Conservation (phyloP, 2,888 invertebrate species). For the Cepaea hortensis region DNA sequence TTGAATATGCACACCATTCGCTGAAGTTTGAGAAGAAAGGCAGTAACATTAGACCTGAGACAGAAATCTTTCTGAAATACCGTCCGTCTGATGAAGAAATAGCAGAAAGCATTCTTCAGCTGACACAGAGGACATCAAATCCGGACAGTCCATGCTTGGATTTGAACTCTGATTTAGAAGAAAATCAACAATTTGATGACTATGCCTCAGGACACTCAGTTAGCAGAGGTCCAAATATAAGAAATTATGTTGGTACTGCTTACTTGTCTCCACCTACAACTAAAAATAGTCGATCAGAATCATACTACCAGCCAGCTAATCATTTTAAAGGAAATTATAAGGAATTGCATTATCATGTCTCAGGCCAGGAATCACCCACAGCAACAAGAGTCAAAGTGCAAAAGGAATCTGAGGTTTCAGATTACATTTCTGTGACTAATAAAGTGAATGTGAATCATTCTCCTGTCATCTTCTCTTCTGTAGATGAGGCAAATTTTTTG, state of each 20-base stretch:
- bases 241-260: not conserved
- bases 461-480: not conserved
- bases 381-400: no score
- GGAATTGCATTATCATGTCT: no score
- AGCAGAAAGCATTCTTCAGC: constrained; percentile 20
- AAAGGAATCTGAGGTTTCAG: not conserved
- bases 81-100: constrained; percentile 40
- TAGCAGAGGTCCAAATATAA: not conserved
- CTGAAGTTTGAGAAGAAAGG: not conserved
- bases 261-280: not conserved
- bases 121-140: constrained; percentile 32
- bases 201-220: not conserved
- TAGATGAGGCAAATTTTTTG: not conserved
- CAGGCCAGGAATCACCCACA: no score
- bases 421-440: not conserved
- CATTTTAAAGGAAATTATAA: no score
- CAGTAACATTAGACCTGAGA: not conserved
- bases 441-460: not conserved
- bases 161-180: not conserved
- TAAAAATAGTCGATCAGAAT: not conserved
- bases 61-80: constrained; percentile 12
- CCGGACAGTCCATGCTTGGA: constrained; percentile 40
- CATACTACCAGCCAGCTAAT: not conserved
- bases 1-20: not conserved
- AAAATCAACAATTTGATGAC: not conserved